phyloP scores from a whole-genome alignment of 2,113 vertebrate genomes.

The Sinocyclocheilus rhinocerous region DNA sequence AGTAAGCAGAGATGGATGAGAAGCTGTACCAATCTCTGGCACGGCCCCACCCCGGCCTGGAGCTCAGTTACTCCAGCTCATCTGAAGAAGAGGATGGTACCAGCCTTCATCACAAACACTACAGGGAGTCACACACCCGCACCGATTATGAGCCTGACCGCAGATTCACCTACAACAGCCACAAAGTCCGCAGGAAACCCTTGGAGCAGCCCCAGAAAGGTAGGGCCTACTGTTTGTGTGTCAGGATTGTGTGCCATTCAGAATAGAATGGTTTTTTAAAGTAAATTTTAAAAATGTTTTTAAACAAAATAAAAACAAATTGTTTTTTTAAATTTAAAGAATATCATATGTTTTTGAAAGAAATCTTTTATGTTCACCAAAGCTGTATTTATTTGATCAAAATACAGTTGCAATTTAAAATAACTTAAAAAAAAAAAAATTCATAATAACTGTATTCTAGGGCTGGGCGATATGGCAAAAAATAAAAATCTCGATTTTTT shows the following conservation, averaged over 20 bases:
- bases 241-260: neutral
- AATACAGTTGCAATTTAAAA: neutral
- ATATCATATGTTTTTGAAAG: neutral
- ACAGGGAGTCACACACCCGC: constrained; percentile 79
- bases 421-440: too few species aligned
- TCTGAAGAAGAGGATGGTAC: constrained; percentile 89
- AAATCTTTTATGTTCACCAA: neutral
- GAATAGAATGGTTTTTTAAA: neutral
- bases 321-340: neutral
- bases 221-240: constrained; percentile 56
- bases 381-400: neutral
- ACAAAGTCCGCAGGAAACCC: constrained; percentile 81
- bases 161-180: constrained; percentile 84
- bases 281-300: neutral
- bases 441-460: too few species aligned
- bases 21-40: constrained; percentile 88
- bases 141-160: constrained; percentile 84
- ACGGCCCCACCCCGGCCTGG: constrained; percentile 86
- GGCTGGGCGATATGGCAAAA: too few species aligned
- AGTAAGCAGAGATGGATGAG: constrained; percentile 81
- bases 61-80: constrained; percentile 86
- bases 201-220: constrained; percentile 79
- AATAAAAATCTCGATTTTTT: too few species aligned
- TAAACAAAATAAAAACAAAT: too few species aligned
- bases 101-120: constrained; percentile 81